Evolutionary conservation across 2,113 vertebrate genomes (phyloP), one percentile per base, ranked within the genome.

Genomic region (Eclectus roratus): DNA sequence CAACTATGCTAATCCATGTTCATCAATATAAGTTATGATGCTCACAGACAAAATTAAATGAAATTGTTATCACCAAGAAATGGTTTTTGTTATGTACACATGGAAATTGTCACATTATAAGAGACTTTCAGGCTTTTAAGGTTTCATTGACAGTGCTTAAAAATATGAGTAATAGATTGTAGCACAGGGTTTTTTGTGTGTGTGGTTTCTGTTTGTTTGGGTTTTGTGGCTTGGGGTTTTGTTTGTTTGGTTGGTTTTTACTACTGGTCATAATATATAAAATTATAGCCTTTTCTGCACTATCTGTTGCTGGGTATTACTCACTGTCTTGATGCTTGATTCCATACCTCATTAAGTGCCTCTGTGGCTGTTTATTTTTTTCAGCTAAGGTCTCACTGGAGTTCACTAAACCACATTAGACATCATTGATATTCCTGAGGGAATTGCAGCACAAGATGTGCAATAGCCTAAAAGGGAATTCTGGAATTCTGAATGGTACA

Each of bases 41-140:
- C 77, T 80, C 68, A 80, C n/a, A 96, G 89, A 97, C 65, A 97
- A 96, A 97, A 98, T 97, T 97, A 94, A 97, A 96, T 95, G 97
- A 95, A 97, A 97, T 89, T 92, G 49, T 91, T 97, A 96, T 97
- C 88, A 97, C 35, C 66, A 95, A 96, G 88, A 91, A 94, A 81
- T 49, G 84, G 25, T 60, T 73, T 78, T 41, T 92, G 79, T 91
- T 97, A 94, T 47, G 82, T 4, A 93, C 95, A 52, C 6, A 50
- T 55, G 93, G 77, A 96, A 97, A 93, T 85, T 91, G 29, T 74
- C 92, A 47, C 43, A 91, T 92, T 89, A 84, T 50, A 82, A 94
- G 41, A 33, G 41, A 79, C 78, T 50, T 82, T 11, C 5, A 44
- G 44, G 80, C 93, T 90, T 80, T 94, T n/a, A 81, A 85, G 29